Base-by-base conservation (phyloP, 2,888 invertebrate genomes). In the Polymixis lichenea region DNA sequence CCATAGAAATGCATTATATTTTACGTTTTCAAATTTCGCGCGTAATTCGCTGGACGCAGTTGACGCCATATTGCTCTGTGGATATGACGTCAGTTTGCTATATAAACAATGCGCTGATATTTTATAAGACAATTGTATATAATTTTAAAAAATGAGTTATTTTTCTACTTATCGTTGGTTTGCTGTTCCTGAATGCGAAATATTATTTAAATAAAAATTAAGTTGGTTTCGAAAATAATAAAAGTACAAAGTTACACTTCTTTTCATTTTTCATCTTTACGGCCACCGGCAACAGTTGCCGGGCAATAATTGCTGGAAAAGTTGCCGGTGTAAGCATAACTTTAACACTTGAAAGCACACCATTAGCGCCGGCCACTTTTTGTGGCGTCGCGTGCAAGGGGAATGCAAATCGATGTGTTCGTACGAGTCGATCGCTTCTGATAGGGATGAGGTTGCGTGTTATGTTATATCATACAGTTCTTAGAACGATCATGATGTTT, bases 281-380 rank as follows among this genome's bases (percentile, higher is more conserved):
- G 17, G n/a, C 17, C 17, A 73, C 11, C 8, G 3, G 28, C 74
- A 49, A 80, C 46, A 15, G 46, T 55, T 80, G 17, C 19, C 25
- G 15, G 22, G 22, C 17, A 38, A 53, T 13, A 51, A 19, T 46
- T 25, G 9, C 8, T 11, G 15, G 0, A 32, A 43, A 28, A 51
- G 75, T 81, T 9, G 76, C 55, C 56, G n/a, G 82, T 81, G 7
- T 64, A n/a, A 22, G 2, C 17, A 17, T 1, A 19, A 22, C 22
- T 62, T 25, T 62, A 88, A 90, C 89, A 77, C 73, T 79, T 74
- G 69, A 78, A 67, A 76, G 78, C 86, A 85, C 83, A 84, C 86
- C 75, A 90, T 84, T 78, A 84, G 61, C 78, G 55, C 61, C 70
- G 66, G 70, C 75, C 38, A 80, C 67, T 87, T 86, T 87, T 89